A percentile compares a stretch with the other conserved stretches of the same genome.
Evolutionary conservation across 2,113 vertebrate species (phyloP).

Genomic region (Nyctibius bracteatus): DNA sequence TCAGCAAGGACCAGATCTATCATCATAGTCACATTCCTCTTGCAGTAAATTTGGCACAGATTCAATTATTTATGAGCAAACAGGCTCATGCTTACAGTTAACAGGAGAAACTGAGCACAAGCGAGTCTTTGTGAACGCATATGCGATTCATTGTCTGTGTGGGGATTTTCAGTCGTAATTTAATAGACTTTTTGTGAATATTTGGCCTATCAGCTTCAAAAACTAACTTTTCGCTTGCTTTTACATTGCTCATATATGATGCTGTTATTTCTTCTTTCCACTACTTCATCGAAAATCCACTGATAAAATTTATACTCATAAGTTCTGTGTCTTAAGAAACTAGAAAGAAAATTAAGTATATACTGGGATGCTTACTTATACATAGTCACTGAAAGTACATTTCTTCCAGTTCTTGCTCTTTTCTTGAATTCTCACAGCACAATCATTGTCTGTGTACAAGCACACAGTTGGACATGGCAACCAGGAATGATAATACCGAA

Average conservation of each 20-base stretch:
- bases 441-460: not conserved
- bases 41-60: not conserved
- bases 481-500: not conserved
- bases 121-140: not conserved
- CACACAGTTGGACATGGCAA: not conserved
- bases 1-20: not conserved
- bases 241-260: not conserved
- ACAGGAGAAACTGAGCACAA: not conserved
- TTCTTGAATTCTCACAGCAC: not conserved
- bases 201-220: not conserved
- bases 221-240: not conserved
- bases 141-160: not conserved
- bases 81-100: not conserved
- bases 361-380: not conserved
- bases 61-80: conserved; percentile 27
- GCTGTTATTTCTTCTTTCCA: not conserved
- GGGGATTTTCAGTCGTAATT: not conserved
- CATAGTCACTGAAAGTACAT: not conserved
- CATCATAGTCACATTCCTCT: not conserved
- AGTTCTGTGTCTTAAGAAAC: not conserved
- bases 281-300: not conserved
- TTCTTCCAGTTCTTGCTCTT: not conserved
- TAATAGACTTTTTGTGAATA: not conserved
- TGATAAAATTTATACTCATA: not conserved
- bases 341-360: not conserved